Evolutionary conservation across 1,140 invertebrate species (phyloP), one percentile per base, ranked within the genome.

Genomic region (Listronotus oregonensis): DNA sequence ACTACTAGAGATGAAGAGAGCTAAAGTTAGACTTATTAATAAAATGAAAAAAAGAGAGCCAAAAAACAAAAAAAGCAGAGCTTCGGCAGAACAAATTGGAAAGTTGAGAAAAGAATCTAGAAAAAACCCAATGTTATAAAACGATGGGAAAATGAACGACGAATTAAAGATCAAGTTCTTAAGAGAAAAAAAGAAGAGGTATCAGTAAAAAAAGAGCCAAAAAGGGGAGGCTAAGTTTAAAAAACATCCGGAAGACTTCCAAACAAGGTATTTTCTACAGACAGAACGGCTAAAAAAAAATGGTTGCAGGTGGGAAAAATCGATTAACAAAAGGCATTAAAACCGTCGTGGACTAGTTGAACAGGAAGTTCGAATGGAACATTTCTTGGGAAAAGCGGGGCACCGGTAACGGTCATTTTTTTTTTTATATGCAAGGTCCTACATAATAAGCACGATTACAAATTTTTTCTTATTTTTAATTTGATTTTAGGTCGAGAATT

Each of bases 111-210:
- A 97, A 75, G 92, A 95, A 75, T 89, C 92, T 51, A 81, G 94
- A 12, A 88, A 88, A 63, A 93, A 95, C 74, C 95, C 12, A 96
- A 94, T 75, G 84, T 90, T 59, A 96, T 98, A 84, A 90, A 70
- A 88, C 86, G 0, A 80, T 99, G n/a, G 55, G 94, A 98, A 79
- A 89, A 91, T 2, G 92, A 98, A 77, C 90, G 94, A 62, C 87
- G 89, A 77, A 72, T 77, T n/a, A 77, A 71, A 79, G 96, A 99
- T 73, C 91, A 93, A 69, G 89, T 95, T 1, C 82, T 99, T 4
- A 89, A 91, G 73, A 84, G 97, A 44, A 98, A 97, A 77, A 95
- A 97, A 71, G 94, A 98, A 75, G 96, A 99, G 82, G 93, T 98
- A 1, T 90, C 90, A 0, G 87, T 91, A 0, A 46, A 85, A 91